These are phyloP conservation scores for Dryobotodes eremita DNA, from an alignment of 2,888 invertebrate species.

Conservation along the genomic window DNA sequence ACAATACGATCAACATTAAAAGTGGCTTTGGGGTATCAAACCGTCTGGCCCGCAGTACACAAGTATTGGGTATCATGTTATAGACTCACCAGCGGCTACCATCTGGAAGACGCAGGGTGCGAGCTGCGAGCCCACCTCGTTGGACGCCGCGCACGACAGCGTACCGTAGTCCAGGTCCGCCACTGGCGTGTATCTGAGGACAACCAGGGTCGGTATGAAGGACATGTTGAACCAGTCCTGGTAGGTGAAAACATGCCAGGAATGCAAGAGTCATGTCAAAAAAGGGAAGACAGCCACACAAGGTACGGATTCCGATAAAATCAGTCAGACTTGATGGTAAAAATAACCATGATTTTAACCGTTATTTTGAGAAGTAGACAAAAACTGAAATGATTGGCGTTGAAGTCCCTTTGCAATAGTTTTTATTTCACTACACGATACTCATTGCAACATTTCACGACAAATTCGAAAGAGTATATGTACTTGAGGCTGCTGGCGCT, in stretches of 20 bases:
- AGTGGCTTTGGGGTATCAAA: neutral
- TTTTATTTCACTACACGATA: neutral
- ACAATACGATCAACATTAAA: neutral
- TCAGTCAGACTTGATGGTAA: neutral
- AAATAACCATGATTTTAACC: neutral
- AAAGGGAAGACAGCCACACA: neutral
- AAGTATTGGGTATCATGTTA: neutral
- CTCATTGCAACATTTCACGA: neutral
- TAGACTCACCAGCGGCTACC: slow-evolving; percentile 95
- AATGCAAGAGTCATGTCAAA: neutral
- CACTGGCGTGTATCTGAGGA: slow-evolving; percentile 90
- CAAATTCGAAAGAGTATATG: slow-evolving; percentile 37
- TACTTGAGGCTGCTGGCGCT: slow-evolving; percentile 93
- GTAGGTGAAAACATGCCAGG: neutral
- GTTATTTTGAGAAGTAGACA: neutral
- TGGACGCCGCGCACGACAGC: slow-evolving; percentile 96
- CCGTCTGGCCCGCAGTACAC: neutral
- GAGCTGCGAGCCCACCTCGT: slow-evolving; percentile 95
- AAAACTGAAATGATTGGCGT: neutral
- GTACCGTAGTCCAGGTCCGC: slow-evolving; percentile 96
- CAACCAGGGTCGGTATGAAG: neutral
- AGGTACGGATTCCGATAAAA: neutral
- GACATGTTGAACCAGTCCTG: neutral
- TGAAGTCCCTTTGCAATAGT: too few species aligned
- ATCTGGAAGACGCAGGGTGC: slow-evolving; percentile 97